Evolutionary conservation across 2,888 invertebrate genomes (phyloP), one percentile per base, ranked within the genome.

Genomic region (Corythucha ciliata): DNA sequence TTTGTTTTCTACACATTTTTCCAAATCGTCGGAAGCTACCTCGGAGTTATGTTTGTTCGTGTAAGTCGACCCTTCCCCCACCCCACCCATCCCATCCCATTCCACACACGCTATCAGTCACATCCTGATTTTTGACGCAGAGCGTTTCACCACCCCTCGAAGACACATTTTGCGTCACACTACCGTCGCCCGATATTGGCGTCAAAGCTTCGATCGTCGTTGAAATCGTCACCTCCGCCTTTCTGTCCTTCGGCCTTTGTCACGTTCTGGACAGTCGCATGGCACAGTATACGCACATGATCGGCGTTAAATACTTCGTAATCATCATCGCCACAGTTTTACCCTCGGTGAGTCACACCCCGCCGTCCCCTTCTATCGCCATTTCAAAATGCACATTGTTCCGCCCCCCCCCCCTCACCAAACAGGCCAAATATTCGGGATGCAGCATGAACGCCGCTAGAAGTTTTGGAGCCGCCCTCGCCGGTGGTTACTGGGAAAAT

Each of bases 361-460:
- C 12, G 2, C 2, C n/a, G 39, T 4, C 39, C 14, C 3, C n/a
- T n/a, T n/a, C n/a, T n/a, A n/a, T n/a, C n/a, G n/a, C n/a, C n/a
- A n/a, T n/a, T n/a, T n/a, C n/a, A n/a, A n/a, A n/a, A n/a, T n/a
- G n/a, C n/a, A n/a, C n/a, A n/a, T n/a, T n/a, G n/a, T n/a, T n/a
- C 21, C 1, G 6, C 26, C 16, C 20, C 39, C 2, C 40, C 45
- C 24, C 34, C 22, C 62, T 62, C n/a, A n/a, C n/a, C n/a, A n/a
- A n/a, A 49, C 57, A 70, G 70, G 69, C 71, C 1, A 72, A 73
- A 2, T 78, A 75, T 62, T 78, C 80, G 7, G 79, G 80, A 1
- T 76, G 78, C 45, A 78, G 80, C 53, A 78, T 82, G 78, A 82
- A 82, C 63, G 80, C 81, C 1, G 81, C 77, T 2, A 70, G 82